Evolutionary conservation across 2,113 vertebrate species (phyloP).

Genomic region (Anoura caudifer): DNA sequence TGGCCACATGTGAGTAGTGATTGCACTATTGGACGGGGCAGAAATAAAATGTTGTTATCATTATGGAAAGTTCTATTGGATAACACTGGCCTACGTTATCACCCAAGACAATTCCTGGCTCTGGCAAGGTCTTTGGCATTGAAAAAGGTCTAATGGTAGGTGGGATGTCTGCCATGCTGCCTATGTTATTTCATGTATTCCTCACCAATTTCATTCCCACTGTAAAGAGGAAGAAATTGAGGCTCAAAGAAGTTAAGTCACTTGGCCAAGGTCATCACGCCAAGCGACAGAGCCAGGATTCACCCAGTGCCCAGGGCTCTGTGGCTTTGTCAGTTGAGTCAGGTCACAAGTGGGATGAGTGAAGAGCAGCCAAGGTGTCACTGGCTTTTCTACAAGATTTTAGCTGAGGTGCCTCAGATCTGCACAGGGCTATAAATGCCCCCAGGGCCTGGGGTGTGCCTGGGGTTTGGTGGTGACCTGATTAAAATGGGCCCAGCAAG

Average conservation of each 20-base stretch:
- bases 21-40: neutral
- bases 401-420: neutral
- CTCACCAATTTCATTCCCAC: neutral
- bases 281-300: neutral
- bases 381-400: neutral
- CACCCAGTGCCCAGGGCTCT: neutral
- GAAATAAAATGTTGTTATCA: neutral
- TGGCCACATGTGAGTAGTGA: neutral
- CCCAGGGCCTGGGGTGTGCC: neutral
- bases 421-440: accelerated
- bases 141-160: neutral
- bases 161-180: neutral
- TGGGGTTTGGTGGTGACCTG: neutral
- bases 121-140: neutral
- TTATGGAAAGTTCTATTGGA: neutral
- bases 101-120: neutral
- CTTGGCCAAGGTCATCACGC: neutral
- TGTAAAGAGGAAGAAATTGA: slow-evolving; percentile 4
- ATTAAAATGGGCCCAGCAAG: neutral
- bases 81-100: neutral
- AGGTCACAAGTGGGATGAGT: neutral
- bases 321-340: neutral
- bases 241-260: neutral
- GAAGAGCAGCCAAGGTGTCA: neutral
- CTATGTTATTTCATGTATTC: neutral